Percentiles rank a stretch among this genome's conserved stretches.
phyloP scores from a whole-genome alignment of 2,797 vertebrate species.

The Erpetoichthys calabaricus region DNA sequence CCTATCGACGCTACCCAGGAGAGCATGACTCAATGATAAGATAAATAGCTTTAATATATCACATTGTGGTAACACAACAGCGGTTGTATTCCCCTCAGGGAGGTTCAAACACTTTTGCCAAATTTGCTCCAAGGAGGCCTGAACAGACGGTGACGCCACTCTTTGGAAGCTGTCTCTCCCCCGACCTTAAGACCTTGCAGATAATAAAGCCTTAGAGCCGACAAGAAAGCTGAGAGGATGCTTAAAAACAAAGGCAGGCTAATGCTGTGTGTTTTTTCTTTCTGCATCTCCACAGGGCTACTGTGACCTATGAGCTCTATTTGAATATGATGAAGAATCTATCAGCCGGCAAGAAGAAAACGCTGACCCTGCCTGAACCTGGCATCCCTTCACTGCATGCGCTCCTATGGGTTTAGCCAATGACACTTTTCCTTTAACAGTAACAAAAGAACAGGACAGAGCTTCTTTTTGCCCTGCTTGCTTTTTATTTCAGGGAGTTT shows the following conservation, averaged over 20 bases:
- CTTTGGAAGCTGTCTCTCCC: conserved; percentile 33
- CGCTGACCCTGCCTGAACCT: conserved; percentile 26
- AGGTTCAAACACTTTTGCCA: conserved; percentile 7
- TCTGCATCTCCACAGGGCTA: conserved; percentile 31
- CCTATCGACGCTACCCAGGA: conserved; percentile 34
- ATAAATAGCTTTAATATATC: conserved; percentile 53
- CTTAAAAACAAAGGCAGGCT: conserved; percentile 38
- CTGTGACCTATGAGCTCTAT: conserved; percentile 38
- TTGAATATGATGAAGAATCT: conserved; percentile 34
- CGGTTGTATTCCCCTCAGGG: conserved; percentile 39
- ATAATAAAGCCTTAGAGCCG: conserved; percentile 35
- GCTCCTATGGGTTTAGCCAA: conserved; percentile 1
- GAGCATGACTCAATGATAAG: conserved; percentile 23
- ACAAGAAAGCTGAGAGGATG: conserved; percentile 27
- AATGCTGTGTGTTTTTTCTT: conserved; percentile 40
- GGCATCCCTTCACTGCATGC: conserved; percentile 2
- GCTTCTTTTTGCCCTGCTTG: too few relatives aligned
- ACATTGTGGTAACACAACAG: conserved; percentile 38
- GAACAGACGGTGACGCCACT: conserved; percentile 27
- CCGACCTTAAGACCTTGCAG: conserved; percentile 34
- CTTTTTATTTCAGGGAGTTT: too few relatives aligned
- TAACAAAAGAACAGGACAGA: background rate
- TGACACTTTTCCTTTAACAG: conserved; percentile 5
- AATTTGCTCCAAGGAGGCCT: conserved; percentile 2
- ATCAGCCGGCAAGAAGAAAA: conserved; percentile 21